Percentiles rank a stretch among this genome's conserved stretches.
phyloP scores from a whole-genome alignment of 2,888 invertebrate genomes.

The Lasioglossum leucozonium region DNA sequence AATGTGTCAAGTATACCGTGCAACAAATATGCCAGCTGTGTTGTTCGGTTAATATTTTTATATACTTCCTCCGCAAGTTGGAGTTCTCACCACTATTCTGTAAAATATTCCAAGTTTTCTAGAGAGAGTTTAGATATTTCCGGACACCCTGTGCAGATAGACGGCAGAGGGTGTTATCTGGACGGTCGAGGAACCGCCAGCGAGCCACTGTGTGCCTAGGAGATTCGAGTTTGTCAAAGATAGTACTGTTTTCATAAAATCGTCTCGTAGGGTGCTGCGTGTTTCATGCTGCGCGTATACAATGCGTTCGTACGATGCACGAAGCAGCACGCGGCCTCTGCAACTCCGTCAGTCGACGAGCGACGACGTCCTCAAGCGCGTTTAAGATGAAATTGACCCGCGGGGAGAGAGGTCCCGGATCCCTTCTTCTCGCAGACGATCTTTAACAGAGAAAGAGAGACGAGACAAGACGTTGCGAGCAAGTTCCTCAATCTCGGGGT shows the following conservation, averaged over 20 bases:
- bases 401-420: not conserved
- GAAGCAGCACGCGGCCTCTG: not conserved
- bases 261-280: not conserved
- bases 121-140: not conserved
- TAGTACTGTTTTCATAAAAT: constrained; percentile 19
- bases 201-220: constrained; percentile 29
- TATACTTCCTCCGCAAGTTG: too few relatives aligned
- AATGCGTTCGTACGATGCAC: not conserved
- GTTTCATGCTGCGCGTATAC: not conserved
- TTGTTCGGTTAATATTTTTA: too few relatives aligned
- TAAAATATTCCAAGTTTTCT: not conserved
- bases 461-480: not conserved
- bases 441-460: not conserved
- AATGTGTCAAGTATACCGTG: too few relatives aligned
- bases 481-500: constrained; percentile 15
- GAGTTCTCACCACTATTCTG: too few relatives aligned
- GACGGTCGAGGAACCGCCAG: not conserved
- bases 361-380: constrained; percentile 2
- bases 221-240: constrained; percentile 35
- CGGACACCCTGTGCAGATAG: not conserved
- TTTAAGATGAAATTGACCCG: constrained; percentile 19
- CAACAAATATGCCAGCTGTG: too few relatives aligned
- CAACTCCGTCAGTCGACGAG: not conserved
- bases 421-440: not conserved
- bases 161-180: constrained; percentile 20